Percentiles rank a stretch among this genome's conserved stretches.
phyloP scores from a whole-genome alignment of 2,888 invertebrate genomes.

The Bombylius discolor region DNA sequence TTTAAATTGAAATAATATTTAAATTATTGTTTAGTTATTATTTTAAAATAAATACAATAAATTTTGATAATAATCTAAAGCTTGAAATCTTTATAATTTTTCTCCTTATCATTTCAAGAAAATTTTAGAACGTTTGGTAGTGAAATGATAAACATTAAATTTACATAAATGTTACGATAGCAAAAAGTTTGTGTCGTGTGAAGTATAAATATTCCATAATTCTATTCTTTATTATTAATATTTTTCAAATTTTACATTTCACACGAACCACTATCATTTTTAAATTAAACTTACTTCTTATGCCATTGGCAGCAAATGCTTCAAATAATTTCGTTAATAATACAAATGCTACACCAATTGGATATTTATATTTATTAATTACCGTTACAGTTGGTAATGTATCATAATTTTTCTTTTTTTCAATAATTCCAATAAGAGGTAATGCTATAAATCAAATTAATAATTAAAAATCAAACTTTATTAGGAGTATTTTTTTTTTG shows the following conservation, averaged over 20 bases:
- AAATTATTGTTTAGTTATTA: too few species aligned
- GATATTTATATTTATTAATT: conserved; percentile 24
- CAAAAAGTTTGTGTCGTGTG: too few species aligned
- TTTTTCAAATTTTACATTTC: background rate
- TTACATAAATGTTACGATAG: too few species aligned
- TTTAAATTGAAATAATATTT: background rate
- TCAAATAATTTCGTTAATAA: conserved; percentile 33
- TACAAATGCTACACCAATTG: conserved; percentile 31
- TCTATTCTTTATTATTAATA: too few species aligned
- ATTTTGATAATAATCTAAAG: too few species aligned
- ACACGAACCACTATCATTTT: background rate
- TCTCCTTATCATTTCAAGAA: too few species aligned
- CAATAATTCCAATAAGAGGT: conserved; percentile 1
- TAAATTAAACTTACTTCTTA: conserved; percentile 28
- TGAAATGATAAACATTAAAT: too few species aligned
- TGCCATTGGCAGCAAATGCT: conserved; percentile 36
- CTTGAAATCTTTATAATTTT: too few species aligned
- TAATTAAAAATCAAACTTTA: too few species aligned
- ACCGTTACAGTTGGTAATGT: background rate
- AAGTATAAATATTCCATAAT: too few species aligned
- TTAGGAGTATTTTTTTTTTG: too few species aligned
- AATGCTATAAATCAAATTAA: background rate
- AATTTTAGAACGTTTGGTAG: too few species aligned
- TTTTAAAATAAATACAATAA: background rate
- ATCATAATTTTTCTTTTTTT: background rate